phyloP scores from a whole-genome alignment of 1,140 invertebrate species.

The Aphaenogaster ashmeadi region DNA sequence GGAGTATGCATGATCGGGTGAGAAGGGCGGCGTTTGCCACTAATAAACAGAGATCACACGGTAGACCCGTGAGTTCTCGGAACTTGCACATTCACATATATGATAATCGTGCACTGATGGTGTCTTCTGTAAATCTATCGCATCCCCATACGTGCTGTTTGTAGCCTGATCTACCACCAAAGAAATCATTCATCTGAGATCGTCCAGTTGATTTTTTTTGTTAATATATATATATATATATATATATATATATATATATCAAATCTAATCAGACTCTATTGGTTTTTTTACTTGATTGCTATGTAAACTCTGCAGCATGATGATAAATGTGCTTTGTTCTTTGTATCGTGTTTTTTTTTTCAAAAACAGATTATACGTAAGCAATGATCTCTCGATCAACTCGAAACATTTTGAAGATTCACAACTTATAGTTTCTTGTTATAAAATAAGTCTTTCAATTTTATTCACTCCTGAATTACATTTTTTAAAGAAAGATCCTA shows the following conservation, averaged over 20 bases:
- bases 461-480: neutral
- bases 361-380: neutral
- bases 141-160: constrained; percentile 69
- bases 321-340: neutral
- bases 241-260: neutral
- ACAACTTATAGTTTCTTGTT: neutral
- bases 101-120: constrained; percentile 75
- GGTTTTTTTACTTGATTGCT: neutral
- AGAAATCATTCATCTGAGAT: neutral
- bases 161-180: constrained; percentile 65
- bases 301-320: neutral
- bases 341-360: neutral
- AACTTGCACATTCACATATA: constrained; percentile 76
- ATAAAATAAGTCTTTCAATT: constrained; percentile 5
- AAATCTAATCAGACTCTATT: constrained; percentile 27
- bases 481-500: neutral
- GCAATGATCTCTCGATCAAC: neutral
- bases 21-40: constrained; percentile 6
- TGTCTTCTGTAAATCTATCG: constrained; percentile 66
- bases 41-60: constrained; percentile 41
- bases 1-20: constrained; percentile 27
- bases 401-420: constrained; percentile 12
- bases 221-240: too few relatives aligned
- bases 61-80: constrained; percentile 68
- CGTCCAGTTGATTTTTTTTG: neutral